Evolutionary conservation across 2,888 invertebrate species (phyloP).

Genomic region (Carterocephalus palaemon): DNA sequence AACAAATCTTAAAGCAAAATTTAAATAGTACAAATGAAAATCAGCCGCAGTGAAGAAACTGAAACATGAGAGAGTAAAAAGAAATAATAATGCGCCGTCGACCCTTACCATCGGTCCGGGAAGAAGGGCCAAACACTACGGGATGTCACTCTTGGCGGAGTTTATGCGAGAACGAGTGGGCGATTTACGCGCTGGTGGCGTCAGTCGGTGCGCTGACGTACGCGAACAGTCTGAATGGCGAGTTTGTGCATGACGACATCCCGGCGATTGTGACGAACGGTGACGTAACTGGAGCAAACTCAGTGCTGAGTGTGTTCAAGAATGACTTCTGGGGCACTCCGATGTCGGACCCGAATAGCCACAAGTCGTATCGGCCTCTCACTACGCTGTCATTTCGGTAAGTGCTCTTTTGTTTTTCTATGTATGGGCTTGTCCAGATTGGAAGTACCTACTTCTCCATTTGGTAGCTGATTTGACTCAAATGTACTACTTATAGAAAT

Average conservation of each 20-base stretch:
- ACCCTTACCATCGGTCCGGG: constrained; percentile 64
- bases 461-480: too few species aligned
- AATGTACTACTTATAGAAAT: too few species aligned
- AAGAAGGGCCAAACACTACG: constrained; percentile 56
- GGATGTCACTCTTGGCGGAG: constrained; percentile 40
- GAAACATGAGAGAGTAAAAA: constrained; percentile 11
- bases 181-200: constrained; percentile 81
- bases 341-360: constrained; percentile 89
- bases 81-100: constrained; percentile 67
- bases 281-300: constrained; percentile 85
- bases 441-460: not conserved
- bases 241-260: constrained; percentile 93
- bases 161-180: constrained; percentile 75
- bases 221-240: constrained; percentile 85
- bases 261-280: constrained; percentile 89
- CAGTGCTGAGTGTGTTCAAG: constrained; percentile 80
- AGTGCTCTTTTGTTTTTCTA: constrained; percentile 49
- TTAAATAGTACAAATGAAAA: constrained; percentile 5
- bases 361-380: constrained; percentile 92
- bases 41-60: constrained; percentile 1
- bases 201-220: constrained; percentile 84
- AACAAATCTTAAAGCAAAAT: constrained; percentile 2
- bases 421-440: not conserved
- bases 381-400: constrained; percentile 92
- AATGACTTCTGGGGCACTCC: constrained; percentile 96